These are phyloP conservation scores for Poecilia velifera DNA, from an alignment of 2,797 vertebrate species.

Conservation along the genomic window DNA sequence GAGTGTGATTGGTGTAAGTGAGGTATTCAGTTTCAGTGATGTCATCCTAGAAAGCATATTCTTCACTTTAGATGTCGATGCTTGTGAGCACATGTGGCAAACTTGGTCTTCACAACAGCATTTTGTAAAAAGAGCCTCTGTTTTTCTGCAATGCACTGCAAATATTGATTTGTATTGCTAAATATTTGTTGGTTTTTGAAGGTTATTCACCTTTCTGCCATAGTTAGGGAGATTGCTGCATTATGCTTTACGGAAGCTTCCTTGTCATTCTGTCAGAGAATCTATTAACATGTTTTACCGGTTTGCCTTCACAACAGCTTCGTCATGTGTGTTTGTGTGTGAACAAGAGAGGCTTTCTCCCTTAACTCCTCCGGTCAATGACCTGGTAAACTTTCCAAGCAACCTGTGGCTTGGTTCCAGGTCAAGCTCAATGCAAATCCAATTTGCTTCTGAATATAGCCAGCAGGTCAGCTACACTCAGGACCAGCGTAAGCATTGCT, in stretches of 20 bases:
- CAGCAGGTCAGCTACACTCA: slow-evolving; percentile 19
- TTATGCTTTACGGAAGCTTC: background rate
- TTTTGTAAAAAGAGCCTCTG: background rate
- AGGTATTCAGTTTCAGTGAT: slow-evolving; percentile 76
- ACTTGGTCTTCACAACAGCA: slow-evolving; percentile 5
- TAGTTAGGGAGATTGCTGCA: background rate
- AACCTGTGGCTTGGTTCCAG: slow-evolving; percentile 56
- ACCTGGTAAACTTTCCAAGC: slow-evolving; percentile 67
- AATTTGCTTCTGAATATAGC: slow-evolving; percentile 63
- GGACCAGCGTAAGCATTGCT: background rate
- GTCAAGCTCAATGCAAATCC: slow-evolving; percentile 67
- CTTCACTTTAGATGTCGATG: slow-evolving; percentile 26
- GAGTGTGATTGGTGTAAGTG: slow-evolving; percentile 74
- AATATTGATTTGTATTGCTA: background rate
- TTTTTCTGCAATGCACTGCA: background rate
- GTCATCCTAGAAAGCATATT: slow-evolving; percentile 59
- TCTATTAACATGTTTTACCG: background rate
- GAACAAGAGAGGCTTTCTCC: slow-evolving; percentile 46
- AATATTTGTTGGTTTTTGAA: slow-evolving; percentile 1
- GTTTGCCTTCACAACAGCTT: background rate
- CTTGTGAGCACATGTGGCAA: slow-evolving; percentile 17
- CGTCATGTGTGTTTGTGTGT: slow-evolving; percentile 2
- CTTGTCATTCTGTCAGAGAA: background rate
- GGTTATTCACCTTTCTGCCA: background rate
- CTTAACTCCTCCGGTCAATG: slow-evolving; percentile 59